Evolutionary conservation across 2,888 invertebrate genomes (phyloP).

Genomic region (Stenichneumon culpator): DNA sequence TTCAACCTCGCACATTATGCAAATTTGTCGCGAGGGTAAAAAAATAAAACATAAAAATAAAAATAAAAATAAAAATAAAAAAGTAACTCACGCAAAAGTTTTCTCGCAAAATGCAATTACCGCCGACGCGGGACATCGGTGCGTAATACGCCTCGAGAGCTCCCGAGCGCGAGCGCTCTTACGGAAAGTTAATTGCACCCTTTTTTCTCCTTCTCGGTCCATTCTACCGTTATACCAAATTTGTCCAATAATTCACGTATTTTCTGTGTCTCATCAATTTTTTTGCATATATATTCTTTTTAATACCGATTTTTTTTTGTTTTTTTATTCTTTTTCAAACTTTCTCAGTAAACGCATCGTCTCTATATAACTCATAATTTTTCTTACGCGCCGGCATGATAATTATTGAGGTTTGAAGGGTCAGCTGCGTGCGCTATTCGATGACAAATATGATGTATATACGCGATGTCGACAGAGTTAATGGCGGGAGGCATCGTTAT

Average conservation of each 20-base stretch:
- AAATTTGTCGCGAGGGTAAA: constrained; percentile 74
- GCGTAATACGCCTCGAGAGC: constrained; percentile 67
- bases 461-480: constrained; percentile 66
- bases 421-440: constrained; percentile 13
- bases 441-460: constrained; percentile 27
- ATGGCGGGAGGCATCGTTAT: constrained; percentile 72
- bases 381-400: constrained; percentile 17
- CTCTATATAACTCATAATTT: constrained; percentile 26
- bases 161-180: constrained; percentile 67
- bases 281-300: constrained; percentile 29
- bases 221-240: constrained; percentile 57
- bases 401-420: constrained; percentile 42
- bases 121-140: constrained; percentile 81
- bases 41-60: neutral
- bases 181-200: constrained; percentile 81
- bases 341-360: constrained; percentile 30
- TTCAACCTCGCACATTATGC: constrained; percentile 83
- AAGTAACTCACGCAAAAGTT: constrained; percentile 82
- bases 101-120: constrained; percentile 83
- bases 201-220: constrained; percentile 31
- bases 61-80: neutral
- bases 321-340: constrained; percentile 28
- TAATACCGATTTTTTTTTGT: constrained; percentile 11
- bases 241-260: constrained; percentile 64
- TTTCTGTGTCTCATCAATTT: constrained; percentile 30